Base-by-base conservation (phyloP, 2,113 vertebrate species). In the Synodontis membranacea region DNA sequence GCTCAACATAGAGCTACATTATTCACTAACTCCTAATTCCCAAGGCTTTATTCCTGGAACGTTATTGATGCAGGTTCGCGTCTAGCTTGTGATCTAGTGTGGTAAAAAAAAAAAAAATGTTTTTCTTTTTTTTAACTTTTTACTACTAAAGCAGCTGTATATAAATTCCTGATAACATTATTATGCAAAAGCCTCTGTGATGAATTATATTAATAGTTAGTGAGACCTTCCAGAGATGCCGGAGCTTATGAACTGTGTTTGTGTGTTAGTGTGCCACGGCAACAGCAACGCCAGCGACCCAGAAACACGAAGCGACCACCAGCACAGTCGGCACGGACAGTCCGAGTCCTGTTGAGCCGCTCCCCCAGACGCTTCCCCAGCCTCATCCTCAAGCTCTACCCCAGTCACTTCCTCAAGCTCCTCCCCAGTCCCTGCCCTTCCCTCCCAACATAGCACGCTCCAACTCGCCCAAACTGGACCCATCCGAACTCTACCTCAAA, bases 401-500 rank as follows among this genome's bases (percentile, higher is more conserved):
- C 15, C 80, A 82, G 28, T 44, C 80, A 0, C 39, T 31, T 19
- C 31, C 96, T 92, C 0, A 98, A 50, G 62, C 93, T 58, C 17
- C 95, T 21, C 96, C 93, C 0, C 96, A 96, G 89, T 96, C 96
- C 0, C 94, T 98, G 91, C 95, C 97, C 4, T 96, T 97, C 82
- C 95, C 96, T 0, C 92, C 95, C 80, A 93, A 91, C 89, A 92
- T 94, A 79, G 89, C 96, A 68, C 93, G 94, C 58, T 94, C 97
- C 3, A 94, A 93, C 78, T 99, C 97, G 23, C 98, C 97, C 28
- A 99, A 97, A 88, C 94, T 96, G 42, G 98, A 99, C 90, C 97
- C 97, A 1, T 97, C 98, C 0, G 97, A 98, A 90, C 96, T 99
- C 89, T 99, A 99, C 95, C 92, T 98, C 93, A 99, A 97, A 60